Percentiles rank a stretch among this genome's conserved stretches.
Evolutionary conservation across 2,797 vertebrate species (phyloP).

Genomic region (Diglossa cyanea): DNA sequence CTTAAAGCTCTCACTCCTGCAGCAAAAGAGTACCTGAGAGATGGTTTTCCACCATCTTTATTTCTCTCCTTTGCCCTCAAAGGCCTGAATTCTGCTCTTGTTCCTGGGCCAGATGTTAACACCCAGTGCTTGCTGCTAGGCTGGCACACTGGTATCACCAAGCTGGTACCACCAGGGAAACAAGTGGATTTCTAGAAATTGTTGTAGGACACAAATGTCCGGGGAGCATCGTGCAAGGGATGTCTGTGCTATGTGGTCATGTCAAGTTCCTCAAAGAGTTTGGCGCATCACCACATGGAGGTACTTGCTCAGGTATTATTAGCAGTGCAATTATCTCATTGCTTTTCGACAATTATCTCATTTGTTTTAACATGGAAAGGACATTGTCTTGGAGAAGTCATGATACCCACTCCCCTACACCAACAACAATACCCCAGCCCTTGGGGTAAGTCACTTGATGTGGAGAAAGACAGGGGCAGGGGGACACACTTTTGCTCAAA

Average conservation of each 20-base stretch:
- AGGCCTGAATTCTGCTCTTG: neutral
- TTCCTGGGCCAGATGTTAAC: neutral
- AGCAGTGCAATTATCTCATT: neutral
- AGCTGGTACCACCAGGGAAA: neutral
- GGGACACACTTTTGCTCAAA: neutral
- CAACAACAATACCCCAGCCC: neutral
- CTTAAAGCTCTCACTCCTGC: neutral
- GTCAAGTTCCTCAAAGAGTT: neutral
- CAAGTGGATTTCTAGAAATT: neutral
- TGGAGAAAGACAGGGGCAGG: neutral
- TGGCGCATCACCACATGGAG: rapidly evolving
- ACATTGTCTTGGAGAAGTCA: neutral
- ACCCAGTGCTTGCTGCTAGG: neutral
- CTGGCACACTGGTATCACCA: neutral
- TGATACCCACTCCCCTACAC: neutral
- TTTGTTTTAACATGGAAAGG: neutral
- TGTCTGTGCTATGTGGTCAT: rapidly evolving
- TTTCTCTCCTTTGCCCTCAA: neutral
- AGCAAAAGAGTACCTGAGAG: neutral
- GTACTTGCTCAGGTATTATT: neutral
- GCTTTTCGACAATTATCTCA: rapidly evolving
- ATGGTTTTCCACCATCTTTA: neutral
- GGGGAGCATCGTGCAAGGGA: rapidly evolving
- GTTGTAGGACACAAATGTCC: neutral
- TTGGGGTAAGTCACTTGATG: neutral